A percentile compares a stretch with the other conserved stretches of the same genome.
phyloP scores from a whole-genome alignment of 2,113 vertebrate genomes.

The Balaenoptera acutorostrata region DNA sequence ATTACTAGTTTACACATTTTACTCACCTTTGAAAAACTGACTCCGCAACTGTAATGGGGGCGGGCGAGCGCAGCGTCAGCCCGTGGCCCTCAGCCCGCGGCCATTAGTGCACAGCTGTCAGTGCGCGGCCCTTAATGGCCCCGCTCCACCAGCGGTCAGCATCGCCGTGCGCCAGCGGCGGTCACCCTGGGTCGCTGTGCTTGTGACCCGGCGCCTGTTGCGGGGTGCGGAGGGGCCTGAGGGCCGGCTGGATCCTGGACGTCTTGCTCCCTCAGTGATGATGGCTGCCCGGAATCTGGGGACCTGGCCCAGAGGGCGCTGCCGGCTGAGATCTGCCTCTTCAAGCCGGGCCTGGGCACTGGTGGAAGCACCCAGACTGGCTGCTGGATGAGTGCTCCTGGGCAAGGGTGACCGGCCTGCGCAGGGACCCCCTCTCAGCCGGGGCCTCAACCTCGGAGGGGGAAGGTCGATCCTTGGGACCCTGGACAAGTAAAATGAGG shows the following conservation, averaged over 20 bases:
- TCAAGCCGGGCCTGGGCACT: not conserved
- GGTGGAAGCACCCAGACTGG: not conserved
- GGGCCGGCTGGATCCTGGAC: not conserved
- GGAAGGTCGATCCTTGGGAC: not conserved
- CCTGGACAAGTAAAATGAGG: not conserved
- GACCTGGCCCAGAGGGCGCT: not conserved
- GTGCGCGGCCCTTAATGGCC: rapidly evolving
- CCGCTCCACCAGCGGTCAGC: not conserved
- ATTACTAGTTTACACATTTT: not conserved
- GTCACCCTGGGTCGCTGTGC: not conserved
- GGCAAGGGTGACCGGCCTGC: not conserved
- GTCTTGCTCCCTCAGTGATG: not conserved
- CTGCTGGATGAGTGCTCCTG: not conserved
- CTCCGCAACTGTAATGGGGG: not conserved
- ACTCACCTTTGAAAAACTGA: not conserved
- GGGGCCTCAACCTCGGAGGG: not conserved
- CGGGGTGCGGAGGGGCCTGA: not conserved
- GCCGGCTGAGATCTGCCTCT: not conserved
- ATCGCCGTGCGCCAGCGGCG: not conserved
- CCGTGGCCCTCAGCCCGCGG: not conserved
- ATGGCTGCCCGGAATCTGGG: not conserved
- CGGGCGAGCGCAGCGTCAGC: too few relatives aligned
- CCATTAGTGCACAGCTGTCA: too few relatives aligned
- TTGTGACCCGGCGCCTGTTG: not conserved
- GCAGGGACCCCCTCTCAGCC: not conserved